These are phyloP conservation scores for Phoebastria nigripes DNA, from an alignment of 2,797 vertebrate genomes.

Conservation along the genomic window DNA sequence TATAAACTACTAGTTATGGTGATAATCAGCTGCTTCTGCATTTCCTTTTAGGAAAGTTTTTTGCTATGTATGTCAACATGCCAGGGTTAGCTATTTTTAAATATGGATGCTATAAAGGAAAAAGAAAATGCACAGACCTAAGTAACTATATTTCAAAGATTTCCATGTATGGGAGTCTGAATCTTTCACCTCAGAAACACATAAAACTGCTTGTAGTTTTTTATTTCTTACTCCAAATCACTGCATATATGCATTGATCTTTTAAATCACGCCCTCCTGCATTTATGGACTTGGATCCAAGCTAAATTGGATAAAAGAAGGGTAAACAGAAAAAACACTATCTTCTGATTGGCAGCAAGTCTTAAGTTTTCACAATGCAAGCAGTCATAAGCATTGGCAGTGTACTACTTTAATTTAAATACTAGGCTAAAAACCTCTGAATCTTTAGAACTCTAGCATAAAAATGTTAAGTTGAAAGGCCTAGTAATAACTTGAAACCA, in stretches of 20 bases:
- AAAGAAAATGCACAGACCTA: not conserved
- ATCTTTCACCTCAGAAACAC: not conserved
- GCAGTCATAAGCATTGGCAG: not conserved
- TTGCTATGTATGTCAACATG: not conserved
- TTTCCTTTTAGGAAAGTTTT: not conserved
- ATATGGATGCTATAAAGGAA: not conserved
- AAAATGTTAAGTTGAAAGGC: not conserved
- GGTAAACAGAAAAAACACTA: not conserved
- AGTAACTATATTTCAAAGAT: not conserved
- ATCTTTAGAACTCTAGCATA: not conserved
- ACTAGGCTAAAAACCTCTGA: not conserved
- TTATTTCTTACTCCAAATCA: not conserved
- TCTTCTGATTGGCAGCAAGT: not conserved
- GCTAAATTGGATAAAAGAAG: not conserved
- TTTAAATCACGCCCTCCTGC: not conserved
- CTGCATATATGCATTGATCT: not conserved
- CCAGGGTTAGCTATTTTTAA: conserved; percentile 36
- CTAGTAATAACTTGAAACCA: not conserved
- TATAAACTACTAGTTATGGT: not conserved
- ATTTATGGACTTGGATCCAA: not conserved
- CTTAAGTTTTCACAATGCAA: not conserved
- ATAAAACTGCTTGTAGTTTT: not conserved
- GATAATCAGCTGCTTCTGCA: not conserved
- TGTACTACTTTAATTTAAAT: not conserved
- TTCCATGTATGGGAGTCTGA: not conserved